A percentile compares a stretch with the other conserved stretches of the same genome.
These are phyloP conservation scores for Amphimallon solstitiale DNA, from an alignment of 2,888 invertebrate species.

Conservation along the genomic window DNA sequence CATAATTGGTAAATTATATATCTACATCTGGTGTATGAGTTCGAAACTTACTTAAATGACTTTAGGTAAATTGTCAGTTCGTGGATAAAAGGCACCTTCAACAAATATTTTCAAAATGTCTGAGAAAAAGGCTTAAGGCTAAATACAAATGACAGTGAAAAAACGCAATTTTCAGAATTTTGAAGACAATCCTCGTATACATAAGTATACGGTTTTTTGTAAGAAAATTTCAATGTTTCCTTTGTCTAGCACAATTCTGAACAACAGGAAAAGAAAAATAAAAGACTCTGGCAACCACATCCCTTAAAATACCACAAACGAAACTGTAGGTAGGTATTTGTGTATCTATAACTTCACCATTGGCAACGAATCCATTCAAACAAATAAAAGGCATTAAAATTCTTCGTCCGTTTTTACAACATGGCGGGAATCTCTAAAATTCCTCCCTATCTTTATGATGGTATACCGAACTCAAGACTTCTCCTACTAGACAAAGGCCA, in stretches of 20 bases:
- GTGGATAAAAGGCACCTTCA: no score
- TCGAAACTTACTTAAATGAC: no score
- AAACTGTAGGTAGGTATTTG: not conserved
- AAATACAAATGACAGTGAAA: no score
- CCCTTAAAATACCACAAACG: not conserved
- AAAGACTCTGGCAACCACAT: not conserved
- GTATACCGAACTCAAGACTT: constrained; percentile 29
- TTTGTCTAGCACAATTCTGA: constrained; percentile 2
- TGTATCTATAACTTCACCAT: not conserved
- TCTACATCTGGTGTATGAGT: no score
- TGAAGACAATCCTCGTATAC: no score
- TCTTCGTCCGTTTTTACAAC: constrained; percentile 24
- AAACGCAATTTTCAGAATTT: no score
- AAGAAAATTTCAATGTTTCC: not conserved
- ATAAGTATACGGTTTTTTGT: no score
- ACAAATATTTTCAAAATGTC: no score
- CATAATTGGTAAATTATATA: no score
- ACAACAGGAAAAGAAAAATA: constrained; percentile 10
- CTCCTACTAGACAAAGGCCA: constrained; percentile 45
- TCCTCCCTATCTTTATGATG: constrained; percentile 34
- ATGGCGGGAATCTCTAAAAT: constrained; percentile 33
- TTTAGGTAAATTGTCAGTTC: no score
- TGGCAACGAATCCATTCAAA: constrained; percentile 11
- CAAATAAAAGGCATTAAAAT: constrained; percentile 27
- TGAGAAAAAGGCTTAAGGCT: no score